phyloP scores from a whole-genome alignment of 1,140 invertebrate genomes.

The Bombus ignitus region DNA sequence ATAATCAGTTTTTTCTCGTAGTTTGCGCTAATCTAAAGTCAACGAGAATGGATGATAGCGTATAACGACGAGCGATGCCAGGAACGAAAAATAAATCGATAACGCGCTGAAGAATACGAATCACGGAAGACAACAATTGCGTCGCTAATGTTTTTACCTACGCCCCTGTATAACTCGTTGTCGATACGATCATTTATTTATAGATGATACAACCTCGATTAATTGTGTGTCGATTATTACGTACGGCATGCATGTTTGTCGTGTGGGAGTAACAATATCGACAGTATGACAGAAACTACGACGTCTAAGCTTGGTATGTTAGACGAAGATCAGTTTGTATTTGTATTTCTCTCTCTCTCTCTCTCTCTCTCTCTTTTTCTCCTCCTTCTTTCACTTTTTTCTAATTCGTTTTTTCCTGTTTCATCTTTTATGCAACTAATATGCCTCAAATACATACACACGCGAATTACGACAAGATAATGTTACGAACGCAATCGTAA shows the following conservation, averaged over 20 bases:
- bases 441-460: neutral
- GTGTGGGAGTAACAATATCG: no score
- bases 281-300: neutral
- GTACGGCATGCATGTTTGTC: neutral
- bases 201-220: neutral
- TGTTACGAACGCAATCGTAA: neutral
- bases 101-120: neutral
- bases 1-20: neutral
- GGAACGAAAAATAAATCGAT: neutral
- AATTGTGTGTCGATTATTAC: neutral
- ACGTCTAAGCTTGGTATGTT: neutral
- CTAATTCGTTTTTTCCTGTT: no score
- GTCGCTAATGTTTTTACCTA: neutral
- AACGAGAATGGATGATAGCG: neutral
- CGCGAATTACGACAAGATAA: neutral
- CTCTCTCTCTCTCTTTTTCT: neutral
- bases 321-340: neutral
- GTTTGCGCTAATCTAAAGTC: neutral
- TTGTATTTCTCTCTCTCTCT: neutral
- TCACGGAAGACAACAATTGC: neutral
- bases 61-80: neutral
- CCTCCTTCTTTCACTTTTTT: neutral
- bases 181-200: constrained; percentile 15
- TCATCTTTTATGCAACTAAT: constrained; percentile 9
- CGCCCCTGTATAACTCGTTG: neutral